Evolutionary conservation across 2,113 vertebrate species (phyloP).

Genomic region (Marmota flaviventris): DNA sequence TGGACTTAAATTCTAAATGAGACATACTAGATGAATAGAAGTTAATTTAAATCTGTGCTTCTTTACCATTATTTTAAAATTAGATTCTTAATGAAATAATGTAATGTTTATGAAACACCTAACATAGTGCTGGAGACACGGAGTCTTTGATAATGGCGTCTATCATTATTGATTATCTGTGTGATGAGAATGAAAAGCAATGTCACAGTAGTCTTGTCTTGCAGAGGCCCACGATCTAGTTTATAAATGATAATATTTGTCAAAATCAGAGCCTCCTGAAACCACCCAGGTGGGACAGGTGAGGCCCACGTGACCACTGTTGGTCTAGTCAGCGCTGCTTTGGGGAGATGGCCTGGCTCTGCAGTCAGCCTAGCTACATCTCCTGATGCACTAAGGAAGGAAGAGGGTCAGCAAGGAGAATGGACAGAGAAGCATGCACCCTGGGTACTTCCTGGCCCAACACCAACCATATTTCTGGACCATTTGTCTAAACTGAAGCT

Average conservation of each 20-base stretch:
- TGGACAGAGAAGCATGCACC: background rate
- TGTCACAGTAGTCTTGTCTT: background rate
- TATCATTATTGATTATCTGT: no score
- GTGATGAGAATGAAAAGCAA: background rate
- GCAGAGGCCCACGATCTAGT: background rate
- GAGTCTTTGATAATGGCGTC: background rate
- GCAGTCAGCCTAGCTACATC: no score
- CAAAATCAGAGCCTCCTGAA: background rate
- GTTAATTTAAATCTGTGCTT: background rate
- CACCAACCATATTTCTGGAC: background rate
- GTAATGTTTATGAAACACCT: background rate
- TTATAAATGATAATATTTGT: background rate
- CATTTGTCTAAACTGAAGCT: background rate
- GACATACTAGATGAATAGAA: background rate
- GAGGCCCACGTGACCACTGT: no score
- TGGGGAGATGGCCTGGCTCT: no score
- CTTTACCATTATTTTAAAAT: background rate
- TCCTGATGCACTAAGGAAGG: background rate
- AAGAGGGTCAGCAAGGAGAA: no score
- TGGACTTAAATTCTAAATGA: background rate
- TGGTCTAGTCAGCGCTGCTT: background rate
- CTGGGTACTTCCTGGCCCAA: background rate
- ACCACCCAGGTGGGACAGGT: background rate
- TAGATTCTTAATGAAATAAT: background rate
- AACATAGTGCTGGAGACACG: no score